Evolutionary conservation across 64 coral and sea anemone species (phyloP), one percentile per base, ranked within the genome.

Genomic region (Orbicella faveolata): DNA sequence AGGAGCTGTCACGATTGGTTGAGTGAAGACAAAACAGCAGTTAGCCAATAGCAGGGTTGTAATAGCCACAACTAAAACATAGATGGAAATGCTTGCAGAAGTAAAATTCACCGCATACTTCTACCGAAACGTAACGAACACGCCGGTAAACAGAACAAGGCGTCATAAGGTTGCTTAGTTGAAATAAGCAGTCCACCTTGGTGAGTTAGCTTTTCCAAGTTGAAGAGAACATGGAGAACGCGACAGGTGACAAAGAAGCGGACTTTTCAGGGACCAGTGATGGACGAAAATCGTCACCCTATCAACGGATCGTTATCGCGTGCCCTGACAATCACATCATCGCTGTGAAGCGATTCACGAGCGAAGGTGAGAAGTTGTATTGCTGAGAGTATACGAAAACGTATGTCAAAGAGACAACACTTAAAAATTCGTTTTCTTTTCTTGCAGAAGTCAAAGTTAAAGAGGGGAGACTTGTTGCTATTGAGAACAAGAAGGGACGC

Each of bases 251-350:
- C 4, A 64, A 36, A 81, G 25, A 9, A 81, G 79, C 26, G 36
- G 54, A 81, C 17, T 19, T 9, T 35, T 19, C 30, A 36, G 59
- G 1, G 16, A 63, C 30, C 54, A 35, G 57, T 9, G 57, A 61
- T 61, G 79, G 26, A 7, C 25, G 34, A 20, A 81, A 64, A 36
- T 13, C 52, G 63, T 17, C 79, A 23, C 59, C 79, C 12, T 81
- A 81, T 63, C 79, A 81, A 18, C 52, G 79, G 15, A 81, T 81
- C 17, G 79, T 81, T 53, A 81, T 81, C 33, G 79, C 79, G 0
- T 81, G 79, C 57, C 79, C 79, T 36, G 79, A 81, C 18, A 81
- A 81, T 34, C 79, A 81, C 16, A 81, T 81, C 59, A 81, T 81
- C 17, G 57, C 64, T 8, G 79, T 81, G 16, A 81, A 81, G 33